phyloP scores from a whole-genome alignment of 2,113 vertebrate genomes.

The Tragulus kanchil region DNA sequence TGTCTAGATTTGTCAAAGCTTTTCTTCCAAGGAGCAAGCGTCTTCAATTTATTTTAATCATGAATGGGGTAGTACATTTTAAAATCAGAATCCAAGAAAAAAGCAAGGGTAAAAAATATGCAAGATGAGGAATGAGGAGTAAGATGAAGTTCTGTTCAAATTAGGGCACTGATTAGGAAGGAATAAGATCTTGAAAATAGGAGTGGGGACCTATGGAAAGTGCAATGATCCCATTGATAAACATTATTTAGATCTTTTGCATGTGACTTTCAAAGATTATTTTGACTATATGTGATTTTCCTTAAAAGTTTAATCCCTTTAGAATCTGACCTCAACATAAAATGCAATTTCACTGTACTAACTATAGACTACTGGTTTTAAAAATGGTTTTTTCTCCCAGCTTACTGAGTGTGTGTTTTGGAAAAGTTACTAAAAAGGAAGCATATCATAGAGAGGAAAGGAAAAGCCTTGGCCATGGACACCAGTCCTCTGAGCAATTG shows the following conservation, averaged over 20 bases:
- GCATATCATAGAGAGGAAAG: not conserved
- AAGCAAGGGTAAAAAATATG: not conserved
- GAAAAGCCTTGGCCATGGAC: not conserved
- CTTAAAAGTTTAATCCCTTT: conserved; percentile 25
- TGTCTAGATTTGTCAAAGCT: not conserved
- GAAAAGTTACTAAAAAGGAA: not conserved
- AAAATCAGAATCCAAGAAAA: not conserved
- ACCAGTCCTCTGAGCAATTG: not conserved
- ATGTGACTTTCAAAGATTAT: conserved; percentile 36
- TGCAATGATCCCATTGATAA: not conserved
- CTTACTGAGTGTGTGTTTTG: not conserved
- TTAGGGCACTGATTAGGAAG: not conserved
- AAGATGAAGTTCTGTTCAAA: not conserved
- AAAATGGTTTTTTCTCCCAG: not conserved
- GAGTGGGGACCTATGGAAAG: not conserved
- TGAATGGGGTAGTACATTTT: not conserved
- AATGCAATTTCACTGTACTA: not conserved
- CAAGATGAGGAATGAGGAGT: not conserved
- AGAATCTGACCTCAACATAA: not conserved
- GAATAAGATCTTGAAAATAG: not conserved
- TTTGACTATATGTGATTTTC: not conserved
- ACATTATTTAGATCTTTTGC: not conserved
- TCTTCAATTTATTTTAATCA: not conserved
- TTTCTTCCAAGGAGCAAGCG: not conserved
- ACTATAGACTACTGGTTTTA: not conserved